These are phyloP conservation scores for Volucella inanis DNA, from an alignment of 2,888 invertebrate genomes.

Conservation along the genomic window DNA sequence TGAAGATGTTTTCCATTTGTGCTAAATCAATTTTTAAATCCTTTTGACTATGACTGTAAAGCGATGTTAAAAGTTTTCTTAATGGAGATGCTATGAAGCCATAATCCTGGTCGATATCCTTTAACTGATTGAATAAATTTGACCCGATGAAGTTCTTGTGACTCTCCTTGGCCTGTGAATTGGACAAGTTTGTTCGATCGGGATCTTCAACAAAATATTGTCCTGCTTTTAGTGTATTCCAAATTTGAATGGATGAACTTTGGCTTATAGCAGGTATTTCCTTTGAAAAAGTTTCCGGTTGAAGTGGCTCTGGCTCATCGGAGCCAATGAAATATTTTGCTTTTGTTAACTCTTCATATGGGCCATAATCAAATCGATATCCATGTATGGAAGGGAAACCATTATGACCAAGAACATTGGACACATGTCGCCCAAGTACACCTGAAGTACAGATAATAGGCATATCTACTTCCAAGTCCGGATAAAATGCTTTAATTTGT, in stretches of 20 bases:
- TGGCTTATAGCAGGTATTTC: slow-evolving; percentile 16
- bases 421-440: slow-evolving; percentile 39
- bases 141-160: slow-evolving; percentile 17
- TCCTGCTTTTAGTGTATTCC: slow-evolving; percentile 42
- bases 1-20: slow-evolving; percentile 9
- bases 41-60: slow-evolving; percentile 21
- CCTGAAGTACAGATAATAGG: slow-evolving; percentile 46
- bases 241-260: slow-evolving; percentile 30
- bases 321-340: slow-evolving; percentile 59
- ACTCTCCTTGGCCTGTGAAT: slow-evolving; percentile 37
- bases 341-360: slow-evolving; percentile 41
- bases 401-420: slow-evolving; percentile 35
- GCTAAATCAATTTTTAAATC: not conserved
- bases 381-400: slow-evolving; percentile 67
- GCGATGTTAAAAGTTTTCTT: slow-evolving; percentile 23
- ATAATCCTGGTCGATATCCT: slow-evolving; percentile 4
- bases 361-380: slow-evolving; percentile 61
- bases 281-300: slow-evolving; percentile 33
- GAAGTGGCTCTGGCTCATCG: slow-evolving; percentile 37
- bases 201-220: slow-evolving; percentile 27
- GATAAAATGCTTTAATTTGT: slow-evolving; percentile 33
- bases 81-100: slow-evolving; percentile 1
- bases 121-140: slow-evolving; percentile 21
- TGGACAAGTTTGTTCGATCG: slow-evolving; percentile 17
- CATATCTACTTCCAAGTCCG: slow-evolving; percentile 21